Evolutionary conservation across 2,888 invertebrate genomes (phyloP).

Genomic region (Hofmannophila pseudospretella): DNA sequence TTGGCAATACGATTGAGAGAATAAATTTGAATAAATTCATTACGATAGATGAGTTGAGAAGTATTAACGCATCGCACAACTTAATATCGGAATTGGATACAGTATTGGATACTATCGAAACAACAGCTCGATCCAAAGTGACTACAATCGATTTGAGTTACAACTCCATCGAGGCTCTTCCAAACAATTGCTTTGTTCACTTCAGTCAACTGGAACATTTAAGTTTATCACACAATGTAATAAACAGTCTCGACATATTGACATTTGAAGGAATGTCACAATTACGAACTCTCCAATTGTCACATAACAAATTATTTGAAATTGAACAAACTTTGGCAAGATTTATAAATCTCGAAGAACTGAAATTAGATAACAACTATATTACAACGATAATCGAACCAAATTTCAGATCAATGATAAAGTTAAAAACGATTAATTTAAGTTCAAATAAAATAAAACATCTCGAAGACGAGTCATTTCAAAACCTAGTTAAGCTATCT

Average conservation of each 20-base stretch:
- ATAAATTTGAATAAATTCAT: conserved; percentile 1
- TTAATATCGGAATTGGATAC: conserved; percentile 7
- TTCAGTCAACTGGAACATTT: conserved; percentile 12
- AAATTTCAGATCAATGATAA: conserved; percentile 13
- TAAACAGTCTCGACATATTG: conserved; percentile 11
- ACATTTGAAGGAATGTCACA: conserved; percentile 16
- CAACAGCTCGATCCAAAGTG: too few species aligned
- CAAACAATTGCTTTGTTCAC: conserved; percentile 13
- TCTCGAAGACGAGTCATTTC: conserved; percentile 13
- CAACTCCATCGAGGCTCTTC: conserved; percentile 13
- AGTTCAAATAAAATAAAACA: conserved; percentile 11
- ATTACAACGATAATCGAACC: conserved; percentile 8
- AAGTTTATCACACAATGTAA: conserved; percentile 16
- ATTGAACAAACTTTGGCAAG: conserved; percentile 13
- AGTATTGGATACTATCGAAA: not conserved
- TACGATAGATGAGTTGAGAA: not conserved
- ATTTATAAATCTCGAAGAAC: conserved; percentile 12
- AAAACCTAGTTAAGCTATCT: conserved; percentile 3
- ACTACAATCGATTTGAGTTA: conserved; percentile 15
- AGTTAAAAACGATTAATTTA: conserved; percentile 13
- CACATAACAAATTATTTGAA: conserved; percentile 12
- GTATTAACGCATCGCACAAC: conserved; percentile 8
- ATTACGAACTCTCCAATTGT: conserved; percentile 12
- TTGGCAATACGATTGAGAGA: not conserved
- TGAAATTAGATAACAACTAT: conserved; percentile 13